Percentiles rank a stretch among this genome's conserved stretches.
These are phyloP conservation scores for Darevskia nairensis DNA, from an alignment of 2,797 vertebrate genomes.

Conservation along the genomic window DNA sequence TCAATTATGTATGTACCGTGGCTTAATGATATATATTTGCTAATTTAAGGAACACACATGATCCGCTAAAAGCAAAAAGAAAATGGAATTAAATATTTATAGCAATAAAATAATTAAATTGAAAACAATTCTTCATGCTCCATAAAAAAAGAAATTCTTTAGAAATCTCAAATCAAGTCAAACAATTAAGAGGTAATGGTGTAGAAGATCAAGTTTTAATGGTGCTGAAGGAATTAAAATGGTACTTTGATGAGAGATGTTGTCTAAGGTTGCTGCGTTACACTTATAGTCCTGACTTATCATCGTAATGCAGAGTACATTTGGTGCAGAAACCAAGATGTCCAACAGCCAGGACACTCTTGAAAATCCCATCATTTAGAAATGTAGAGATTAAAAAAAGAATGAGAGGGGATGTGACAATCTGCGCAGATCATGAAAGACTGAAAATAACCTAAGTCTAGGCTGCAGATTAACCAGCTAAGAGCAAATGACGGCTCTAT, in stretches of 20 bases:
- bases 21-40: constrained; percentile 42
- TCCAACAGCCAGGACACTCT: not conserved
- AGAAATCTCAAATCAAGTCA: constrained; percentile 1
- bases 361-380: not conserved
- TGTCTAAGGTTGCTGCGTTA: not conserved
- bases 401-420: not conserved
- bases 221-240: not conserved
- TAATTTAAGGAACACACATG: constrained; percentile 54
- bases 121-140: constrained; percentile 38
- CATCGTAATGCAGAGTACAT: not conserved
- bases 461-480: not conserved
- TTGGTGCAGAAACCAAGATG: not conserved
- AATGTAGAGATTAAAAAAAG: not conserved
- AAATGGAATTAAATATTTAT: constrained; percentile 65
- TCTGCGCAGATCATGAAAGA: not conserved
- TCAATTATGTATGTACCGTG: constrained; percentile 48
- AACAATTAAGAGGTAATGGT: constrained; percentile 32
- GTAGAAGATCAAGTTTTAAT: constrained; percentile 15
- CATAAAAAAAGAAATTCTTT: not conserved
- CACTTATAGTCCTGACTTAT: not conserved
- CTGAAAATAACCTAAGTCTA: not conserved
- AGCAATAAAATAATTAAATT: constrained; percentile 61
- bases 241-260: not conserved
- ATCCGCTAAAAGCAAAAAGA: constrained; percentile 52
- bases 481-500: not conserved